phyloP scores from a whole-genome alignment of 2,797 vertebrate genomes.

The Sebastolobus altivelis region DNA sequence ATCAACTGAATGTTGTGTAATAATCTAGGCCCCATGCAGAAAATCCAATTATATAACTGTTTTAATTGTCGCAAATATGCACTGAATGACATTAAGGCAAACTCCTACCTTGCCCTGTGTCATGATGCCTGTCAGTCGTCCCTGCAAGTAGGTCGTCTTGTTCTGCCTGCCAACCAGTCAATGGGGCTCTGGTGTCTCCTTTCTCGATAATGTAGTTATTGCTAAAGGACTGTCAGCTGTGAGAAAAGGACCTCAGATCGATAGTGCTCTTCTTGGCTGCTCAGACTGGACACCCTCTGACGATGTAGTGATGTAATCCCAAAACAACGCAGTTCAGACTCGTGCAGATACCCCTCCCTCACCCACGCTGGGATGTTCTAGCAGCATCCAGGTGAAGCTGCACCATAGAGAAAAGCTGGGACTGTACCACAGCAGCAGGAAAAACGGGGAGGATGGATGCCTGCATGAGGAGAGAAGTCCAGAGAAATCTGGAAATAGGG shows the following conservation, averaged over 20 bases:
- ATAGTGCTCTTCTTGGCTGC: slow-evolving; percentile 24
- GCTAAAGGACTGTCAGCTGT: slow-evolving; percentile 2
- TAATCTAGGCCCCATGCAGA: not conserved
- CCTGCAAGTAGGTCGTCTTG: slow-evolving; percentile 23
- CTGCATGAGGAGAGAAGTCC: slow-evolving; percentile 41
- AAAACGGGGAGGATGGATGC: slow-evolving; percentile 43
- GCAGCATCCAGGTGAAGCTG: slow-evolving; percentile 78
- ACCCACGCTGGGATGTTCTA: slow-evolving; percentile 76
- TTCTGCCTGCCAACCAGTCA: slow-evolving; percentile 21
- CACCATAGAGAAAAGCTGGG: slow-evolving; percentile 57
- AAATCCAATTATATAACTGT: not conserved
- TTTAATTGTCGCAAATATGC: not conserved
- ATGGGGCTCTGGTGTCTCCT: slow-evolving; percentile 25
- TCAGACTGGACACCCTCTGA: slow-evolving; percentile 56
- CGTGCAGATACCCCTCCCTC: slow-evolving; percentile 69
- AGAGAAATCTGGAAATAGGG: slow-evolving; percentile 68
- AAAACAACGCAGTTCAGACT: slow-evolving; percentile 61
- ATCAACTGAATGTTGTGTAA: slow-evolving; percentile 24
- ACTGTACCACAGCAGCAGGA: slow-evolving; percentile 70
- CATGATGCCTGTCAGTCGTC: slow-evolving; percentile 70
- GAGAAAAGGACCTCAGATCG: slow-evolving; percentile 10
- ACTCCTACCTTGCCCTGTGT: slow-evolving; percentile 84
- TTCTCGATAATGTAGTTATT: slow-evolving; percentile 7
- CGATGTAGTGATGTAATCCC: slow-evolving; percentile 67
- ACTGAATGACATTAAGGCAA: not conserved